Evolutionary conservation across 2,797 vertebrate genomes (phyloP), one percentile per base, ranked within the genome.

Genomic region (Mormyrus proboscirostris): DNA sequence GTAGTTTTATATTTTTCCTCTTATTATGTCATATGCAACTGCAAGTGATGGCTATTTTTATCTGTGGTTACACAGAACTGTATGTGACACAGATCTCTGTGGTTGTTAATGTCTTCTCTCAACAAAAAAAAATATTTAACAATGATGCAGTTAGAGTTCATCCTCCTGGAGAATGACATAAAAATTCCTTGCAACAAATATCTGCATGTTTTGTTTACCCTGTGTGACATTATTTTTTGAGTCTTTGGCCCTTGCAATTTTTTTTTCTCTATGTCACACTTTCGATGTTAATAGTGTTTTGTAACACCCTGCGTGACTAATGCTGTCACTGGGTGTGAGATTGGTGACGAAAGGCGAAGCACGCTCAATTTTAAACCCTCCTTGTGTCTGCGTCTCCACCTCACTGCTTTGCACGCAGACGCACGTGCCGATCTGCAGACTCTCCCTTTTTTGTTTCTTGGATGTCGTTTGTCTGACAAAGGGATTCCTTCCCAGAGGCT

Each of bases 241-340:
- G 93, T 85, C 91, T 87, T 5, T 14, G 76, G 76, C 7, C 16
- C 90, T 69, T 90, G 88, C 91, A 19, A 90, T 2, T 44, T 87
- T 90, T 90, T 6, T 4, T 41, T 53, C 6, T 51, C 4, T 14
- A 19, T 25, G 62, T 22, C n/a, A 69, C 82, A 25, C n/a, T 57
- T 53, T 59, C 1, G 47, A 87, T 41, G 29, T 59, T 57, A 87
- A 41, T 38, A n/a, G 33, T 41, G 51, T 57, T 59, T 38, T 33
- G 29, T 29, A 87, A 87, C 25, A 12, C 50, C 3, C 51, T 53
- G 82, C 2, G 49, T 86, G 50, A 8, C 85, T 59, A 33, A 38
- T 38, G 51, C 49, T 38, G 10, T 9, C 50, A 22, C 51, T 0
- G 29, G 53, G 53, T 87, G 51, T 57, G 85, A 57, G 33, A 59